These are phyloP conservation scores for Callospermophilus lateralis DNA, from an alignment of 2,113 vertebrate genomes.

Conservation along the genomic window DNA sequence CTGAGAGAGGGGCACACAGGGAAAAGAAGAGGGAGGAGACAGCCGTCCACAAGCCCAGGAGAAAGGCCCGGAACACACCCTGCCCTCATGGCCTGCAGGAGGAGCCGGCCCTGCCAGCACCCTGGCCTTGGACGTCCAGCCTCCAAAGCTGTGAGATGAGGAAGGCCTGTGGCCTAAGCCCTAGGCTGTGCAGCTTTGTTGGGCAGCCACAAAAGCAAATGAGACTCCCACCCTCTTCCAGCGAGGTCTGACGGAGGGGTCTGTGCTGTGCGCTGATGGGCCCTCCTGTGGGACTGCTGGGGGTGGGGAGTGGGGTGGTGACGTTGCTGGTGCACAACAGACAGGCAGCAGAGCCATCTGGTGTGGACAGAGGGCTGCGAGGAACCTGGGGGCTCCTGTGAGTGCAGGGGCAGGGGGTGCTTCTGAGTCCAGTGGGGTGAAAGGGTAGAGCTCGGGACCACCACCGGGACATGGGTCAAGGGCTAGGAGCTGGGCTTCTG, in stretches of 20 bases:
- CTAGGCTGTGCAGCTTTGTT: accelerated
- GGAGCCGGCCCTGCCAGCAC: accelerated
- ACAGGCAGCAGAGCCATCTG: accelerated
- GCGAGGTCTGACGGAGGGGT: not conserved
- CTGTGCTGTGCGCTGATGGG: not conserved
- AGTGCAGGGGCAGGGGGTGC: not conserved
- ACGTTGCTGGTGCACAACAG: too few species aligned
- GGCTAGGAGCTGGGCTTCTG: not conserved
- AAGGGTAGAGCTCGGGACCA: not conserved
- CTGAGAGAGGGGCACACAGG: not conserved
- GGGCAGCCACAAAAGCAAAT: not conserved
- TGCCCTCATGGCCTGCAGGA: not conserved
- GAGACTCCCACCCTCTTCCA: accelerated
- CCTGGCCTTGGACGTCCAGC: not conserved
- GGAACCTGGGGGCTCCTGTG: not conserved
- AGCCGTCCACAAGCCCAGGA: too few species aligned
- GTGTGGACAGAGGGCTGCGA: not conserved
- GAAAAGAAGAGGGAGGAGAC: too few species aligned
- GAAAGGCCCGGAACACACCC: too few species aligned
- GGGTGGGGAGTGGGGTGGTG: not conserved
- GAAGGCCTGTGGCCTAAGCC: too few species aligned
- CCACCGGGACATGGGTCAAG: accelerated
- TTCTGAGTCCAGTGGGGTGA: accelerated
- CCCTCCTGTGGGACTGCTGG: accelerated
- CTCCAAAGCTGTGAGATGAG: not conserved